phyloP scores from a whole-genome alignment of 2,797 vertebrate species.

The Peromyscus eremicus region DNA sequence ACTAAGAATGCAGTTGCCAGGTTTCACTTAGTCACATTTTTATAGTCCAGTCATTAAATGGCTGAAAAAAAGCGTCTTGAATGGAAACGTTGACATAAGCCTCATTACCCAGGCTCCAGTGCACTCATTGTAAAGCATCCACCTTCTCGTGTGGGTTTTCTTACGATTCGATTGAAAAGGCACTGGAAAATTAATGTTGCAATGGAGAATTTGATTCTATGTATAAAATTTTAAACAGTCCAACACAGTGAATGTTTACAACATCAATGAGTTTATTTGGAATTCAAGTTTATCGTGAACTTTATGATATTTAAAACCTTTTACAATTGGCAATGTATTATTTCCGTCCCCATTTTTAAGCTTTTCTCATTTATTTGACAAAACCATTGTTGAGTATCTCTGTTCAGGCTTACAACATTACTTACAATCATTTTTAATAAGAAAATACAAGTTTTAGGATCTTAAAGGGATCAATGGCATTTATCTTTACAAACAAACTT shows the following conservation, averaged over 20 bases:
- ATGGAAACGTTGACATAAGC: constrained; percentile 90
- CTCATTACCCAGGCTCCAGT: constrained; percentile 88
- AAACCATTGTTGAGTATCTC: constrained; percentile 67
- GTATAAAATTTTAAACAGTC: constrained; percentile 81
- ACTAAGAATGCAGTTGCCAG: constrained; percentile 86
- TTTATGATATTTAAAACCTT: constrained; percentile 83
- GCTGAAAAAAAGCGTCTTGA: constrained; percentile 85
- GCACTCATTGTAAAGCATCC: constrained; percentile 85
- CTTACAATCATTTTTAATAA: constrained; percentile 40
- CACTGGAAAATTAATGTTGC: constrained; percentile 88
- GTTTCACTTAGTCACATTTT: constrained; percentile 88
- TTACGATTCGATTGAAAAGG: constrained; percentile 86
- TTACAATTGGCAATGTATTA: constrained; percentile 76
- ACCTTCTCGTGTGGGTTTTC: constrained; percentile 80
- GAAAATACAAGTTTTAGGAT: constrained; percentile 15
- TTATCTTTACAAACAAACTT: constrained; percentile 31
- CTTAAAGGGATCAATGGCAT: background rate
- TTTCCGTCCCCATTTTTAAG: constrained; percentile 73
- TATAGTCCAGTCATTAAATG: constrained; percentile 87
- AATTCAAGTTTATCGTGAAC: constrained; percentile 82
- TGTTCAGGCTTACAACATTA: constrained; percentile 24
- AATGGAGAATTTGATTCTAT: constrained; percentile 87
- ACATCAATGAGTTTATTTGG: constrained; percentile 82
- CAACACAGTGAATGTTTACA: constrained; percentile 80
- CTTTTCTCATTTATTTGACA: constrained; percentile 69